phyloP scores from a whole-genome alignment of 2,888 invertebrate species.

The Amiota minor region DNA sequence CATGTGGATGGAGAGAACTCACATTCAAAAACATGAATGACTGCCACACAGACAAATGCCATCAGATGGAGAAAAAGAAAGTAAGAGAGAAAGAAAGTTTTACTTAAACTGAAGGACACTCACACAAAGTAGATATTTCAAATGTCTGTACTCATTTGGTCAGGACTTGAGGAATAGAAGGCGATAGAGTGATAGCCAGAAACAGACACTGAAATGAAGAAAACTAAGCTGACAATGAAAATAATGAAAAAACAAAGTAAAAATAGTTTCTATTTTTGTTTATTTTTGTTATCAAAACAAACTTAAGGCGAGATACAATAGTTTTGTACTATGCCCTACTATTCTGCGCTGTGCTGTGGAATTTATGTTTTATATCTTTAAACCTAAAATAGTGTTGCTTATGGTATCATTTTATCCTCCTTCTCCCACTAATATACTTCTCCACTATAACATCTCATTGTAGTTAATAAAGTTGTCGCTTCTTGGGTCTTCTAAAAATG shows the following conservation, averaged over 20 bases:
- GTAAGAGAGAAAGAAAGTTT: no score
- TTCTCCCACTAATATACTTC: no score
- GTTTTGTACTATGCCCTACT: neutral
- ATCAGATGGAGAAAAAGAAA: no score
- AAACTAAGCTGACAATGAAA: neutral
- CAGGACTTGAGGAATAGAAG: neutral
- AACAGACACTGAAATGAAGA: neutral
- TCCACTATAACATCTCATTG: neutral
- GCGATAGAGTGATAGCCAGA: neutral
- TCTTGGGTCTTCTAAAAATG: neutral
- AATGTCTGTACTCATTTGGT: constrained; percentile 12
- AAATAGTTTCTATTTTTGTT: neutral
- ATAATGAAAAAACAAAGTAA: neutral
- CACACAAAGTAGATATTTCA: neutral
- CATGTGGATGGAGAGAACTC: neutral
- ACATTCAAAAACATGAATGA: neutral
- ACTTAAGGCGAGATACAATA: constrained; percentile 13
- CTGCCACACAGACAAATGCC: no score
- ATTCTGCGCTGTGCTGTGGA: neutral
- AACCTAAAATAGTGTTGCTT: neutral
- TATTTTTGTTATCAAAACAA: constrained; percentile 13
- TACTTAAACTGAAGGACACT: neutral
- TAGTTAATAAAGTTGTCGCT: constrained; percentile 8
- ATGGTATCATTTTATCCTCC: no score
- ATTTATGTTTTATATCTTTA: constrained; percentile 10